These are phyloP conservation scores for Mylabris sibirica DNA, from an alignment of 2,888 invertebrate genomes.

Conservation along the genomic window DNA sequence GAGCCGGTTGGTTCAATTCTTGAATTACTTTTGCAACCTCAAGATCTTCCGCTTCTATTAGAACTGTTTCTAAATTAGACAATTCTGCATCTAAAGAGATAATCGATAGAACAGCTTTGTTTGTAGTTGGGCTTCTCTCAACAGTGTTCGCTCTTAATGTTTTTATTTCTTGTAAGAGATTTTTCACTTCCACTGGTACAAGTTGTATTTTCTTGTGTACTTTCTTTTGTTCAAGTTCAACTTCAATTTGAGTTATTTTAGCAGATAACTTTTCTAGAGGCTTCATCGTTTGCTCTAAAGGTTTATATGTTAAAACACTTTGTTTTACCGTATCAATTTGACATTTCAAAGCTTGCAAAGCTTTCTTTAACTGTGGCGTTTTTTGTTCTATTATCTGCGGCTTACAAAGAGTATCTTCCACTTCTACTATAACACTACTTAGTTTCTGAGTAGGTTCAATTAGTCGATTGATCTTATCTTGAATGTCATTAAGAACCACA, in stretches of 20 bases:
- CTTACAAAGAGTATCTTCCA: conserved; percentile 18
- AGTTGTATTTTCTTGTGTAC: not conserved
- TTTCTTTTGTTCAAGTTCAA: conserved; percentile 13
- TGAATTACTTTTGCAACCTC: conserved; percentile 11
- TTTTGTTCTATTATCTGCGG: conserved; percentile 24
- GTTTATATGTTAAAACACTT: conserved; percentile 22
- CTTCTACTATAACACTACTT: conserved; percentile 12
- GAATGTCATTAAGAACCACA: not conserved
- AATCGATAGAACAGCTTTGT: conserved; percentile 5
- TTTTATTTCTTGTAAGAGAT: not conserved
- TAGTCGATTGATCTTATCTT: conserved; percentile 15
- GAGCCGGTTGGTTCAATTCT: conserved; percentile 27
- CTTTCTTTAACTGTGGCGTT: conserved; percentile 25
- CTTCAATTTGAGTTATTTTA: conserved; percentile 24
- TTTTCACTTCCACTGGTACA: not conserved
- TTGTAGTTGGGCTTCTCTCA: not conserved
- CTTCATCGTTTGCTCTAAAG: conserved; percentile 23
- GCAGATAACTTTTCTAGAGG: conserved; percentile 31
- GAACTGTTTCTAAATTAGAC: not conserved
- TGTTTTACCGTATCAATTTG: conserved; percentile 29
- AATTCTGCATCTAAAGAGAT: not conserved
- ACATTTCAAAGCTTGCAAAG: conserved; percentile 31
- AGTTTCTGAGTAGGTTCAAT: conserved; percentile 31
- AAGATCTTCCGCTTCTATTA: not conserved
- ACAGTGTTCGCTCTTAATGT: not conserved